Percentiles rank a stretch among this genome's conserved stretches.
Evolutionary conservation across 2,113 vertebrate genomes (phyloP).

Genomic region (Scatophagus argus): DNA sequence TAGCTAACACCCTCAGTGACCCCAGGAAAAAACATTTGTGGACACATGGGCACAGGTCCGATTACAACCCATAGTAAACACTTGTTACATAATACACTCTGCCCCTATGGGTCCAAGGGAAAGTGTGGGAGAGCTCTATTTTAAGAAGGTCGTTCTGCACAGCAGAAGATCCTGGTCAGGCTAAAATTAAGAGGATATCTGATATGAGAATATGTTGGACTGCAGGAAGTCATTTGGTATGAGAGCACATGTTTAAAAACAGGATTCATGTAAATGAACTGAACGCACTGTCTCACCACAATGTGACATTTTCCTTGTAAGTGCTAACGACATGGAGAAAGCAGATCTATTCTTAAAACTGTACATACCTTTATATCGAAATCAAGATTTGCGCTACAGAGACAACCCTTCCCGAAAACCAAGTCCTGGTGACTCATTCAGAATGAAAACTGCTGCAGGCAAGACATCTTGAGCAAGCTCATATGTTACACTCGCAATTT

Average conservation of each 20-base stretch:
- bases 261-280: constrained; percentile 30
- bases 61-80: constrained; percentile 71
- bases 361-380: not conserved
- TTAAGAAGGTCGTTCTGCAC: constrained; percentile 39
- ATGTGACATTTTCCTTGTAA: constrained; percentile 5
- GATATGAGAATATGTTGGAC: constrained; percentile 47
- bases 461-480: not conserved
- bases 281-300: not conserved
- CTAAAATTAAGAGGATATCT: constrained; percentile 57
- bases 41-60: constrained; percentile 21
- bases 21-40: constrained; percentile 27
- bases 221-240: constrained; percentile 5
- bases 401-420: not conserved
- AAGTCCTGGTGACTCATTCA: constrained; percentile 25
- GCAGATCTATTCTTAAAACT: constrained; percentile 1
- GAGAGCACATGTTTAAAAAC: constrained; percentile 22
- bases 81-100: constrained; percentile 52
- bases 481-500: not conserved
- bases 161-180: constrained; percentile 11
- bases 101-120: constrained; percentile 15
- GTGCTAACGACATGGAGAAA: constrained; percentile 1
- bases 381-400: not conserved
- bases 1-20: not conserved
- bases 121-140: constrained; percentile 58
- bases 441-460: not conserved